phyloP scores from a whole-genome alignment of 2,797 vertebrate species.

The Podarcis lilfordi region DNA sequence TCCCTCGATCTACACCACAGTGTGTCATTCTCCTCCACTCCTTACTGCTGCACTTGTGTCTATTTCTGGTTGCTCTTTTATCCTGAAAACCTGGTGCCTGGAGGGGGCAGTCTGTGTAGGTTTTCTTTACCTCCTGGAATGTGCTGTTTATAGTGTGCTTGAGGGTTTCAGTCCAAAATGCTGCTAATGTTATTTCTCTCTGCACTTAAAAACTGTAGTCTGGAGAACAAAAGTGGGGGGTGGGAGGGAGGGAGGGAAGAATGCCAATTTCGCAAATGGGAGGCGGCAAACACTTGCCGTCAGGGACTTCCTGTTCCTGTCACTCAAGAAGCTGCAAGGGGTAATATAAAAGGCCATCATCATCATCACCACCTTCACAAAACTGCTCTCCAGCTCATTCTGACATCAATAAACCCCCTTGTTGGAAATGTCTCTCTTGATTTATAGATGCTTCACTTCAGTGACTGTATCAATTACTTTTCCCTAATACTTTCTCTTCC shows the following conservation, averaged over 20 bases:
- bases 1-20: constrained; percentile 75
- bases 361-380: background rate
- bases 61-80: constrained; percentile 78
- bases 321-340: constrained; percentile 68
- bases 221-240: constrained; percentile 68
- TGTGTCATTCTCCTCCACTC: constrained; percentile 60
- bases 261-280: constrained; percentile 75
- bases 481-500: constrained; percentile 54
- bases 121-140: constrained; percentile 82
- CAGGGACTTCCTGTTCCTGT: constrained; percentile 68
- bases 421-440: constrained; percentile 61
- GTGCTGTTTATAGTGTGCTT: constrained; percentile 78
- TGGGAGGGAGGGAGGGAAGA: constrained; percentile 72
- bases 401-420: constrained; percentile 53
- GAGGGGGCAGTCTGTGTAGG: constrained; percentile 77
- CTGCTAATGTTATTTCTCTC: constrained; percentile 84
- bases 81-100: constrained; percentile 81
- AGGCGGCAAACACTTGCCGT: constrained; percentile 68
- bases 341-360: constrained; percentile 66
- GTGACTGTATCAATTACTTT: constrained; percentile 50
- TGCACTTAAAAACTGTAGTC: constrained; percentile 84
- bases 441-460: constrained; percentile 64
- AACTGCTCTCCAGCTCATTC: constrained; percentile 65
- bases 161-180: constrained; percentile 85
- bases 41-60: constrained; percentile 74